Evolutionary conservation across 2,797 vertebrate genomes (phyloP).

Genomic region (Neostethus bicornis): DNA sequence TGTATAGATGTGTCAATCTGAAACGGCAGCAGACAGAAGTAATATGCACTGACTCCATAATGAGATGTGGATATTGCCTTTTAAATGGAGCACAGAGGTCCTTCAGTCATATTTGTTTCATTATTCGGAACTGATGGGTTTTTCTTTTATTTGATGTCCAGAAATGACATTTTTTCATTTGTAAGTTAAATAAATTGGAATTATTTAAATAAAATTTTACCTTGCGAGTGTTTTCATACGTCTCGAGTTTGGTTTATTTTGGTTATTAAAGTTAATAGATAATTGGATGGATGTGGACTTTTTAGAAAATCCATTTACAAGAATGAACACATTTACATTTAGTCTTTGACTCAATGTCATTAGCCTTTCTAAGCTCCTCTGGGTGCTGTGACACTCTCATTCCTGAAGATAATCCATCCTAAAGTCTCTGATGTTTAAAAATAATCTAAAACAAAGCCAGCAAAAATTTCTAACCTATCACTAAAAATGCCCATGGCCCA

Average conservation of each 20-base stretch:
- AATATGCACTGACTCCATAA: constrained; percentile 25
- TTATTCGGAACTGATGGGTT: constrained; percentile 9
- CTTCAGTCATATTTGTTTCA: constrained; percentile 22
- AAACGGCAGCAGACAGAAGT: constrained; percentile 19
- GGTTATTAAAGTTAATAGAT: constrained; percentile 59
- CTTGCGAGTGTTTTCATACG: constrained; percentile 25
- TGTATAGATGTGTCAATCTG: constrained; percentile 58
- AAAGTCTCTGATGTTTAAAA: constrained; percentile 11
- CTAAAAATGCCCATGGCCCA: constrained; percentile 54
- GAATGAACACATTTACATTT: constrained; percentile 53
- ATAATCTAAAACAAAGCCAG: constrained; percentile 44
- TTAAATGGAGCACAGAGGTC: constrained; percentile 1
- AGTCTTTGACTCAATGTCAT: constrained; percentile 33
- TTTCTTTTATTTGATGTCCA: background rate
- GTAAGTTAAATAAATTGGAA: constrained; percentile 12
- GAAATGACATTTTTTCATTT: background rate
- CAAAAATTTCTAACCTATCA: constrained; percentile 30
- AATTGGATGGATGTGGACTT: constrained; percentile 59
- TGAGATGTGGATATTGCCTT: constrained; percentile 1
- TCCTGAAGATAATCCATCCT: constrained; percentile 19
- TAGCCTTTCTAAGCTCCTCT: background rate
- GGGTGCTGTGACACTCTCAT: constrained; percentile 16
- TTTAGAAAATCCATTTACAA: constrained; percentile 54
- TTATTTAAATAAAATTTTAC: constrained; percentile 33
- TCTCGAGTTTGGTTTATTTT: constrained; percentile 44